Conservation (phyloP, 2,113 vertebrate genomes). For the Sula dactylatra region DNA sequence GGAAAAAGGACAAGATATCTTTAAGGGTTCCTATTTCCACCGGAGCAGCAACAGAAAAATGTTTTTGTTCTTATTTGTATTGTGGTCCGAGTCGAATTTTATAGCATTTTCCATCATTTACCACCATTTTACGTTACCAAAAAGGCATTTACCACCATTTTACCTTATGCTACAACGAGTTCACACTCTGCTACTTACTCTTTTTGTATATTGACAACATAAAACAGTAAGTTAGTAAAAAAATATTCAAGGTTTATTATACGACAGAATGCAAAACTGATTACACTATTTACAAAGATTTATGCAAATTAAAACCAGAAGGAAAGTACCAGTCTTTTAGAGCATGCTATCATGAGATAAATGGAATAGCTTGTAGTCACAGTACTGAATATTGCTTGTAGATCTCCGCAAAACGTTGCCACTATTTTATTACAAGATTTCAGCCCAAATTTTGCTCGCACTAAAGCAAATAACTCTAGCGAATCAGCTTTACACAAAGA, state of each 20-base stretch:
- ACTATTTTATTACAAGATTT: not conserved
- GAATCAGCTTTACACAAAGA: not conserved
- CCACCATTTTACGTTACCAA: not conserved
- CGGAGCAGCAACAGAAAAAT: not conserved
- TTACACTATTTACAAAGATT: not conserved
- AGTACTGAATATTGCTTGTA: not conserved
- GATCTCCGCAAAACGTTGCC: not conserved
- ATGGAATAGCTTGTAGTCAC: not conserved
- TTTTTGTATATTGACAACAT: not conserved
- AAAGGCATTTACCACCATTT: not conserved
- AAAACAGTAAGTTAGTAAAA: not conserved
- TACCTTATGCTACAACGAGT: not conserved
- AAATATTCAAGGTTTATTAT: not conserved
- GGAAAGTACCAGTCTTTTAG: not conserved
- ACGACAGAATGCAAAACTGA: not conserved
- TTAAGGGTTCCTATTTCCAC: not conserved
- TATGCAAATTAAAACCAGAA: not conserved
- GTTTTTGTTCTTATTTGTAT: not conserved
- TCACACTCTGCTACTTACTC: not conserved
- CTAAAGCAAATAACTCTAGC: accelerated
- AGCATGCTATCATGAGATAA: accelerated
- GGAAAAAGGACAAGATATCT: not conserved
- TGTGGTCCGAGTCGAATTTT: not conserved
- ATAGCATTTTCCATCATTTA: not conserved
- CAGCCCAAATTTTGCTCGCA: not conserved